phyloP scores from a whole-genome alignment of 2,797 vertebrate genomes.

The Gambelia wislizenii region DNA sequence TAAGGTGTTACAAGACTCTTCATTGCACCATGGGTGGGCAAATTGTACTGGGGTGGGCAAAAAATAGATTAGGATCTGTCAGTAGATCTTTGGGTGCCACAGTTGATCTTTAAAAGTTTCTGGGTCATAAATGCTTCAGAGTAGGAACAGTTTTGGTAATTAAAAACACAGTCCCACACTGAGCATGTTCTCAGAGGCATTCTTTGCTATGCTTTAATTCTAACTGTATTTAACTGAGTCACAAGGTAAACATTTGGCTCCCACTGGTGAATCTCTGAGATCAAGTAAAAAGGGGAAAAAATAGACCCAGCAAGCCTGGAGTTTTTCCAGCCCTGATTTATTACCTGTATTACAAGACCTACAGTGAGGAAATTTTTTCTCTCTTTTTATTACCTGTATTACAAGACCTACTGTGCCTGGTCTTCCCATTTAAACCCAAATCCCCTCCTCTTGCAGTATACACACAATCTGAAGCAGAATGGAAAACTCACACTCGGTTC shows the following conservation, averaged over 20 bases:
- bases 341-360: too few relatives aligned
- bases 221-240: too few relatives aligned
- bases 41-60: too few relatives aligned
- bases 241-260: neutral
- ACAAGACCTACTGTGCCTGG: neutral
- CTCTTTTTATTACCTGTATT: too few relatives aligned
- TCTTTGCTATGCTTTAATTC: too few relatives aligned
- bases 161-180: neutral
- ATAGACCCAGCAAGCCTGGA: too few relatives aligned
- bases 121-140: neutral
- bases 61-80: neutral
- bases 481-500: constrained; percentile 66
- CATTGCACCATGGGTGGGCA: neutral
- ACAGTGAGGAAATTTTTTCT: neutral
- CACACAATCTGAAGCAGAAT: too few relatives aligned
- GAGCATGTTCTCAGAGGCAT: neutral
- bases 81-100: neutral
- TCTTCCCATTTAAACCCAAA: neutral
- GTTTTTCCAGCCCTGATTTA: too few relatives aligned
- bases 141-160: neutral
- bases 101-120: neutral
- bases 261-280: neutral
- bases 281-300: too few relatives aligned
- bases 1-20: neutral
- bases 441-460: neutral